Conservation (phyloP, 2,113 vertebrate species). For the Salvator merianae region DNA sequence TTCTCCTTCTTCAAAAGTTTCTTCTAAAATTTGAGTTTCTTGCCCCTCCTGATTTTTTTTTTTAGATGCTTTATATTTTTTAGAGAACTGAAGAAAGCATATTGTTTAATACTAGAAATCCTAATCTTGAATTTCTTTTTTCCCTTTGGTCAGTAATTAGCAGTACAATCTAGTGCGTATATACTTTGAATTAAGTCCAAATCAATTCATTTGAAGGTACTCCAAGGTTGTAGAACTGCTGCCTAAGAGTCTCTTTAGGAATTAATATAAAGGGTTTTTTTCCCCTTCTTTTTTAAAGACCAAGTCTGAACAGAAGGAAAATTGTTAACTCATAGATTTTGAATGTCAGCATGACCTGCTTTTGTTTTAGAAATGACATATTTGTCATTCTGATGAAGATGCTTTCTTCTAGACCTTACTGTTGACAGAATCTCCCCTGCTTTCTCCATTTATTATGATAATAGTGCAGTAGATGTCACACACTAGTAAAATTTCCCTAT, state of each 20-base stretch:
- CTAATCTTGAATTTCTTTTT: conserved; percentile 17
- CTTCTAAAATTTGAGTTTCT: too few relatives aligned
- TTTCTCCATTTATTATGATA: conserved; percentile 74
- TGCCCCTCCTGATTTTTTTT: too few relatives aligned
- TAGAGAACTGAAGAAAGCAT: conserved; percentile 10
- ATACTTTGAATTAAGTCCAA: background rate
- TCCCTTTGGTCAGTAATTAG: background rate
- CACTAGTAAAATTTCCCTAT: conserved; percentile 65
- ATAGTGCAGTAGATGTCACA: conserved; percentile 65
- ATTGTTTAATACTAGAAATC: conserved; percentile 27
- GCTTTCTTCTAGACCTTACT: conserved; percentile 59
- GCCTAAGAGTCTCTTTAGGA: background rate
- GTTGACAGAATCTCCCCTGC: conserved; percentile 66
- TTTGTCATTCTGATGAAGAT: conserved; percentile 71
- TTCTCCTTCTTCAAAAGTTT: too few relatives aligned
- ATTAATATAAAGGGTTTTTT: conserved; percentile 8
- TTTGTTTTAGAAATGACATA: conserved; percentile 62
- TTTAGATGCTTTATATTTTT: background rate
- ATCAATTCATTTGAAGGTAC: background rate
- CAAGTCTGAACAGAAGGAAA: conserved; percentile 35
- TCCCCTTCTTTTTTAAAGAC: background rate
- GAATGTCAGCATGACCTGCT: conserved; percentile 58
- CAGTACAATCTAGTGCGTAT: background rate
- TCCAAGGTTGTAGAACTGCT: background rate
- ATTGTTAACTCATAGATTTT: conserved; percentile 49